A percentile compares a stretch with the other conserved stretches of the same genome.
These are phyloP conservation scores for Epizoanthus ramosus DNA, from an alignment of 92 coral and sea anemone genomes.

Conservation along the genomic window DNA sequence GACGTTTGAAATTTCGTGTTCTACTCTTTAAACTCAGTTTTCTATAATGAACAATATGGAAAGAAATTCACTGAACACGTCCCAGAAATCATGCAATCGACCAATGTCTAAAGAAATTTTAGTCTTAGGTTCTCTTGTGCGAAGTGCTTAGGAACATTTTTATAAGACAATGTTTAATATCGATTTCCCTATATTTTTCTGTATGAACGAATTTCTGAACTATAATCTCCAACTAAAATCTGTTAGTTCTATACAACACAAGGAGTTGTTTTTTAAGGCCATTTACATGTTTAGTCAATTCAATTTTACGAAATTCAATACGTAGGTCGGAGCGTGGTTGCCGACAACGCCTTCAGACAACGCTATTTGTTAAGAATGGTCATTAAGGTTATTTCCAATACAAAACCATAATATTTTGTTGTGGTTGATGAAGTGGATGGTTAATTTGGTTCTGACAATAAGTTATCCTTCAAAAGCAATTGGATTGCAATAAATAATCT, in stretches of 20 bases:
- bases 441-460: too few relatives aligned
- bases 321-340: background rate
- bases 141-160: background rate
- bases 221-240: too few relatives aligned
- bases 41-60: too few relatives aligned
- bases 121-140: background rate
- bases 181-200: background rate
- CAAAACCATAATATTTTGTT: too few relatives aligned
- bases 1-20: background rate
- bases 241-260: background rate
- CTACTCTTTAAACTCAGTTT: background rate
- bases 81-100: too few relatives aligned
- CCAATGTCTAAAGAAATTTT: background rate
- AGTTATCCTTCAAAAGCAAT: too few relatives aligned
- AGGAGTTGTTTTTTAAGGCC: background rate
- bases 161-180: background rate
- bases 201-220: too few relatives aligned
- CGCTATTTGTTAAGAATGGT: conserved; percentile 7
- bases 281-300: too few relatives aligned
- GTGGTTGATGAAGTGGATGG: too few relatives aligned
- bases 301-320: background rate
- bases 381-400: background rate
- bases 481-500: too few relatives aligned
- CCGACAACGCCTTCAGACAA: background rate
- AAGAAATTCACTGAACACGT: too few relatives aligned